phyloP scores from a whole-genome alignment of 2,888 invertebrate genomes.

The Dinocampus coccinellae region DNA sequence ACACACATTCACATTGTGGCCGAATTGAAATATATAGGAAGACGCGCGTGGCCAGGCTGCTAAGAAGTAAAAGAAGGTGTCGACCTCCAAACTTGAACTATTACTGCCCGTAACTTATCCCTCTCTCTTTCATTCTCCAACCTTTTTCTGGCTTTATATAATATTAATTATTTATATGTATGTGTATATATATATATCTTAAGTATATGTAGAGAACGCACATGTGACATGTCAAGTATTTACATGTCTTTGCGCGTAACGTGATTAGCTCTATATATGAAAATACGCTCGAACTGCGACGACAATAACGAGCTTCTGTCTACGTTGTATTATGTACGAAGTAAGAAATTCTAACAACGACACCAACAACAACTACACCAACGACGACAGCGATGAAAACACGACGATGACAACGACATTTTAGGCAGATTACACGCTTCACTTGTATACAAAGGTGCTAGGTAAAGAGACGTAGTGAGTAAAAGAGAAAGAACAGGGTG shows the following conservation, averaged over 20 bases:
- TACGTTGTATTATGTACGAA: not conserved
- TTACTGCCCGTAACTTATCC: constrained; percentile 40
- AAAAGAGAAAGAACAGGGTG: not conserved
- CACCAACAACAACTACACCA: no score
- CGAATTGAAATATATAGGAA: not conserved
- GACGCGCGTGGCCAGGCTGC: constrained; percentile 19
- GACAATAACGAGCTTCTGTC: not conserved
- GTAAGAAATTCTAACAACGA: no score
- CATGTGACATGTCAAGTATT: constrained; percentile 30
- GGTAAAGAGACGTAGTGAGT: not conserved
- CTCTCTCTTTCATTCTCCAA: constrained; percentile 16
- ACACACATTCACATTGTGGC: not conserved
- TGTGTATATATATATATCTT: not conserved
- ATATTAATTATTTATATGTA: not conserved
- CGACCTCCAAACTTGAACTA: constrained; percentile 48
- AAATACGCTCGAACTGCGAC: constrained; percentile 1
- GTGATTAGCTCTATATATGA: constrained; percentile 30
- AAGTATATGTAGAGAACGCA: no score
- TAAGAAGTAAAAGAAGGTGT: constrained; percentile 35
- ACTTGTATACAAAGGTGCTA: not conserved
- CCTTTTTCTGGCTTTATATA: no score
- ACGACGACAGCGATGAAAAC: not conserved
- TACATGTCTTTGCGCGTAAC: constrained; percentile 33
- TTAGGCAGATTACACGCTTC: constrained; percentile 18
- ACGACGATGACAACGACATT: not conserved